Base-by-base conservation (phyloP, 2,113 vertebrate species). In the Strix aluco region DNA sequence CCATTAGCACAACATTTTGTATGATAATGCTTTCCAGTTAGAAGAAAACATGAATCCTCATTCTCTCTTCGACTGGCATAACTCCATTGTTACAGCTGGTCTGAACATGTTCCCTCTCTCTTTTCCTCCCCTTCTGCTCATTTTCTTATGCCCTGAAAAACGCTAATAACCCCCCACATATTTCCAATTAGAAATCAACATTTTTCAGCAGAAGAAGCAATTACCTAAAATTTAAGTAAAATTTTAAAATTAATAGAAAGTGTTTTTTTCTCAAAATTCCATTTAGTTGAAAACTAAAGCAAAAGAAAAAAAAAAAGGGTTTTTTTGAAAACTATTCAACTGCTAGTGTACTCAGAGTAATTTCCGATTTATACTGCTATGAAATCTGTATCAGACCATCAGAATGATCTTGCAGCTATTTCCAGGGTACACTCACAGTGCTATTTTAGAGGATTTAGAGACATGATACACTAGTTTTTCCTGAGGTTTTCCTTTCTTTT, bases 101-200 rank as follows among this genome's bases (percentile, higher is more conserved):
- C 26, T 86, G 38, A 69, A 86, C 17, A 67, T 11, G 38, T 66
- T 67, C 4, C 3, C 4, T 9, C 14, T 26, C 27, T 66, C 38
- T 65, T 79, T 92, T 42, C 10, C 4, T 57, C 34, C 54, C 9
- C 5, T 89, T 49, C 13, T 78, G 15, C 5, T 84, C 5, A 23
- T 87, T 87, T 84, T 40, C 36, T 77, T 55, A n/a, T 49, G 11
- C 19, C 10, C 10, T 62, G 63, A 57, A 74, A 72, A 67, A 71
- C 13, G 16, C 9, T 46, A 47, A 74, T 19, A 57, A 66, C 6
- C 1, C 1, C 1, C 2, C 1, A 52, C 5, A 15, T 21, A 78
- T n/a, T 84, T 91, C 25, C 11, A n/a, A 18, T 32, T 22, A 79
- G 21, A 81, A 88, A 58, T n/a, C 3, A 74, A 22, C 2, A 21